A percentile compares a stretch with the other conserved stretches of the same genome.
Conservation (phyloP, 2,113 vertebrate species). For the Cochlearius cochlearius region DNA sequence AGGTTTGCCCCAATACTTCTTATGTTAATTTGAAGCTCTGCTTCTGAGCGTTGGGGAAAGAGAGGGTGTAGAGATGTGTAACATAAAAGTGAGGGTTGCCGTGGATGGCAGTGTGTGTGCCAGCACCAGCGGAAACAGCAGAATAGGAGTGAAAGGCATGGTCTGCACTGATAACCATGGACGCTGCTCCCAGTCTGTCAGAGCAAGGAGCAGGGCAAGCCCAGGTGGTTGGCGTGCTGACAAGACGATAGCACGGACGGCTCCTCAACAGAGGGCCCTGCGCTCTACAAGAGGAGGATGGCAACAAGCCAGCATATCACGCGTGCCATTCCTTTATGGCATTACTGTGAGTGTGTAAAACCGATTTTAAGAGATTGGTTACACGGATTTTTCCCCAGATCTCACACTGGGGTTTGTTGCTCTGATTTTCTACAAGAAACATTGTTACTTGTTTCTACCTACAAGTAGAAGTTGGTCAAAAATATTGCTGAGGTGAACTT, state of each 20-base stretch:
- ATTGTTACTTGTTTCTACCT: neutral
- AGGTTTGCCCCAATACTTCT: neutral
- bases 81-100: neutral
- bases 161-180: neutral
- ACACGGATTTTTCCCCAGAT: neutral
- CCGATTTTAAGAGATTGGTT: neutral
- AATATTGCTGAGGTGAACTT: fast-evolving
- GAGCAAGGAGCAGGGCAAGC: no score
- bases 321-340: neutral
- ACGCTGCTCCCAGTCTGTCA: neutral
- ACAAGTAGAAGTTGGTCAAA: neutral
- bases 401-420: neutral
- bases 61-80: neutral
- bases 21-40: neutral
- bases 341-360: neutral
- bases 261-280: neutral
- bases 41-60: neutral
- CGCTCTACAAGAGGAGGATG: no score
- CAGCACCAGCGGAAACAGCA: neutral
- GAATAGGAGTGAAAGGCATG: neutral
- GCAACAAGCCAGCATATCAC: neutral
- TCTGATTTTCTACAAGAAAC: neutral
- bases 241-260: neutral
- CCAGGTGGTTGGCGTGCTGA: fast-evolving
- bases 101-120: neutral